These are phyloP conservation scores for Diplodus puntazzo DNA, from an alignment of 2,797 vertebrate species.

Conservation along the genomic window DNA sequence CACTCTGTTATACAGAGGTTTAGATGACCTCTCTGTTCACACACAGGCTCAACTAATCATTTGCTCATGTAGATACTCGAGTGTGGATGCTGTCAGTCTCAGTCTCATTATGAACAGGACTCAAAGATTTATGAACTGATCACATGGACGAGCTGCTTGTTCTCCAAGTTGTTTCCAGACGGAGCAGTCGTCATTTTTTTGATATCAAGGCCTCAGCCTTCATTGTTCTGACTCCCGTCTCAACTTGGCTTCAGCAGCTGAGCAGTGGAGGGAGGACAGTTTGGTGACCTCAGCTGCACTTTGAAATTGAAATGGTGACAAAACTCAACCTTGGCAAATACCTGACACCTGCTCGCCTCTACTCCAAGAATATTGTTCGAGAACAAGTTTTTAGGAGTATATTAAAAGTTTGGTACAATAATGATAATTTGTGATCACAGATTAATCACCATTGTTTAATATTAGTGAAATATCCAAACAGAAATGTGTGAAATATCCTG, in stretches of 20 bases:
- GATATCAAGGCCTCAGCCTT: not conserved
- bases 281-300: not conserved
- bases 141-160: not conserved
- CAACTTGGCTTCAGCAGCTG: not conserved
- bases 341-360: not conserved
- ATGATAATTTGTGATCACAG: too few relatives aligned
- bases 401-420: too few relatives aligned
- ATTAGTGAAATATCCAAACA: too few relatives aligned
- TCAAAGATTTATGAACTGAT: not conserved
- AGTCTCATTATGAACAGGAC: not conserved
- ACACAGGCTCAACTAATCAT: not conserved
- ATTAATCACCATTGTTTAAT: too few relatives aligned
- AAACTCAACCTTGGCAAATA: not conserved
- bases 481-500: too few relatives aligned
- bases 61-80: not conserved
- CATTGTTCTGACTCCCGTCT: not conserved
- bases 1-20: not conserved
- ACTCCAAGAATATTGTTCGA: not conserved
- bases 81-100: not conserved
- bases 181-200: not conserved
- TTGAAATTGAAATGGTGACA: not conserved
- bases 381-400: too few relatives aligned
- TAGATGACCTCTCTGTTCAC: not conserved
- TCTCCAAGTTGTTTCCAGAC: not conserved
- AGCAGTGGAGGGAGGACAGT: not conserved